phyloP scores from a whole-genome alignment of 1,140 invertebrate species.

The Hetaerina americana region DNA sequence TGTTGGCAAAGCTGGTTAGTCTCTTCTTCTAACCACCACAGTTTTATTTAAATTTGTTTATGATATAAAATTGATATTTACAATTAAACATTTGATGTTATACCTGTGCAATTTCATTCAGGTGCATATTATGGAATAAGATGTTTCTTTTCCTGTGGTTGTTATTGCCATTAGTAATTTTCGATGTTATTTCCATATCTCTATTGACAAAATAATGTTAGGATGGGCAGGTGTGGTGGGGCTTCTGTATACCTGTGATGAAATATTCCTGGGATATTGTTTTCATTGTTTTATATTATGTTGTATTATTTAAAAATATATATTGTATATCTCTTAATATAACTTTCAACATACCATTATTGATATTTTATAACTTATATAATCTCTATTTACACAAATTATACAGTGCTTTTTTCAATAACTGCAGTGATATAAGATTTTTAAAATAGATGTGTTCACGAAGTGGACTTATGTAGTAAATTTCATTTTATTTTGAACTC shows the following conservation, averaged over 20 bases:
- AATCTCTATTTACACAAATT: not conserved
- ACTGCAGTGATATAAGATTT: too few species aligned
- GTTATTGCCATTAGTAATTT: not conserved
- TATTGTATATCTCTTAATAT: too few species aligned
- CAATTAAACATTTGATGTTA: not conserved
- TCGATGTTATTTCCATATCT: not conserved
- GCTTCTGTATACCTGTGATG: not conserved
- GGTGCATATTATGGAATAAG: not conserved
- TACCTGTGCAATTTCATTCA: not conserved
- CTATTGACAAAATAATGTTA: not conserved
- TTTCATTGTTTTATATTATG: not conserved
- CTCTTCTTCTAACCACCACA: too few species aligned
- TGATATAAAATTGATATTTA: not conserved
- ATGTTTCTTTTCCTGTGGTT: not conserved
- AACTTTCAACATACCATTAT: not conserved
- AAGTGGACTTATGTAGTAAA: too few species aligned
- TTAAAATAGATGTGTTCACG: too few species aligned
- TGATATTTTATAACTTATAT: not conserved
- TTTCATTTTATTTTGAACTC: too few species aligned
- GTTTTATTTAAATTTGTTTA: not conserved
- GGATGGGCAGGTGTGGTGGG: not conserved
- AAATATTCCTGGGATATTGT: not conserved
- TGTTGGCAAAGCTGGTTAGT: too few species aligned
- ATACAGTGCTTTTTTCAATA: not conserved
- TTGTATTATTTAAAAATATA: constrained; percentile 1